Evolutionary conservation across 2,113 vertebrate genomes (phyloP).

Genomic region (Polyodon spathula): DNA sequence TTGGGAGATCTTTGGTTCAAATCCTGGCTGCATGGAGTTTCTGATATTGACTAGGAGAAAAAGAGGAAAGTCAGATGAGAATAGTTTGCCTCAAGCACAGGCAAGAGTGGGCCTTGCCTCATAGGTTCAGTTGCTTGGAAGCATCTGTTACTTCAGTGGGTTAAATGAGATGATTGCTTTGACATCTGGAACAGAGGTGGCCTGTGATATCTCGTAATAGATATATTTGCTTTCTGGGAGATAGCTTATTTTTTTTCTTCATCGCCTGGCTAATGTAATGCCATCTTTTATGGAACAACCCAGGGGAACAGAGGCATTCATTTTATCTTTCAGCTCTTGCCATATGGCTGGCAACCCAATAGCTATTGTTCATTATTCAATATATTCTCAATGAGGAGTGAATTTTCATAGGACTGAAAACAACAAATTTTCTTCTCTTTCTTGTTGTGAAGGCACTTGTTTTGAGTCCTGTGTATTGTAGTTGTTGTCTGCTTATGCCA

Average conservation of each 20-base stretch:
- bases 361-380: neutral
- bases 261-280: neutral
- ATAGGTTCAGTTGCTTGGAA: no score
- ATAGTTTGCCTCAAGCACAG: no score
- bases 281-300: neutral
- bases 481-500: neutral
- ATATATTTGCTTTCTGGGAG: no score
- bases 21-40: no score
- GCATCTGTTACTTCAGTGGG: no score
- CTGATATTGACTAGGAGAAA: no score
- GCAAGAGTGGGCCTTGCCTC: no score
- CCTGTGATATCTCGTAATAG: no score
- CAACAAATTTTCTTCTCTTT: neutral
- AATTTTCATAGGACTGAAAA: constrained; percentile 3
- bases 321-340: constrained; percentile 13
- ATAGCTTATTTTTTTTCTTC: neutral
- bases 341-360: constrained; percentile 9
- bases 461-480: neutral
- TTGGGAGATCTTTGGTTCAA: no score
- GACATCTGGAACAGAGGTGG: no score
- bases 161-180: no score
- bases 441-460: neutral
- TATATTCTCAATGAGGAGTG: constrained; percentile 1
- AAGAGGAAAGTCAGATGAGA: no score
- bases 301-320: neutral